Conservation (phyloP, 2,113 vertebrate genomes). For the Petaurus breviceps region DNA sequence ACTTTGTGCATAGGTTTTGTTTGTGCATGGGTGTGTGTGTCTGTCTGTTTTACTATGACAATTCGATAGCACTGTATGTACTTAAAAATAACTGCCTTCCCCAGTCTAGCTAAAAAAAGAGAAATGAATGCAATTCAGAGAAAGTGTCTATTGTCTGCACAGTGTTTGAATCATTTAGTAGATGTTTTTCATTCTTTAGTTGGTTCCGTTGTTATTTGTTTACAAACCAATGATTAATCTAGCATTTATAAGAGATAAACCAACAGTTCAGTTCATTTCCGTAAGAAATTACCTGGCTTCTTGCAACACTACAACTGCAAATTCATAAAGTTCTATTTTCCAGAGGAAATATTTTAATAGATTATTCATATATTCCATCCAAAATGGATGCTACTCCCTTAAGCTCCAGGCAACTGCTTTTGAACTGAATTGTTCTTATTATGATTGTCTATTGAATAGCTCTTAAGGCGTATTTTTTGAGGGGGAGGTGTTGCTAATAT, state of each 20-base stretch:
- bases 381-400: slow-evolving; percentile 38
- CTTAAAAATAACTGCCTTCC: background rate
- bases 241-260: slow-evolving; percentile 19
- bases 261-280: background rate
- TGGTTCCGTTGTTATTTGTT: background rate
- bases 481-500: background rate
- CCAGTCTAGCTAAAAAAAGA: background rate
- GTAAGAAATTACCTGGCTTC: background rate
- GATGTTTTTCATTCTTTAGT: background rate
- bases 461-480: background rate
- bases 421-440: slow-evolving; percentile 76
- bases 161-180: background rate
- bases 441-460: slow-evolving; percentile 64
- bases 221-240: background rate
- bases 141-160: background rate
- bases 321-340: slow-evolving; percentile 35
- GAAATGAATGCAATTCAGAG: slow-evolving; percentile 17
- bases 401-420: slow-evolving; percentile 45
- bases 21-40: background rate
- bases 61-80: background rate
- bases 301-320: background rate
- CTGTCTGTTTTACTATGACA: background rate
- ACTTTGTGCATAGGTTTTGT: background rate
- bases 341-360: slow-evolving; percentile 23
- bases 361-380: background rate